These are phyloP conservation scores for Varecia variegata DNA, from an alignment of 2,797 vertebrate genomes.

Conservation along the genomic window DNA sequence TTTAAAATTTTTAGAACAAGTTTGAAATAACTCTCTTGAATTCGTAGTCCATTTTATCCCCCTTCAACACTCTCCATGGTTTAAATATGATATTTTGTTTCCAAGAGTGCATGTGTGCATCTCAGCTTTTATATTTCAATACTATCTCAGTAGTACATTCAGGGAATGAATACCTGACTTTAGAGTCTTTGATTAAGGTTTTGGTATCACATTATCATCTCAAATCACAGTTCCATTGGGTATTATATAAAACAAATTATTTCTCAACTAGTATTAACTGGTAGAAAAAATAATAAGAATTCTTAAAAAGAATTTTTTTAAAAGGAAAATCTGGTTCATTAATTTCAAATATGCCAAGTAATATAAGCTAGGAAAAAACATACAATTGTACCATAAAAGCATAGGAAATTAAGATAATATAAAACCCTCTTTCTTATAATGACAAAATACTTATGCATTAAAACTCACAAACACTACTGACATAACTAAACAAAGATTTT, in stretches of 20 bases:
- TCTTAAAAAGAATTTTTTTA: background rate
- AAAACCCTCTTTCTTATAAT: background rate
- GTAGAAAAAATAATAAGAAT: background rate
- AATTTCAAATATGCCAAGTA: background rate
- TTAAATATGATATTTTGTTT: background rate
- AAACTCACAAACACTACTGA: background rate
- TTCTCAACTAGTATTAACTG: background rate
- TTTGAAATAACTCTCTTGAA: conserved; percentile 4
- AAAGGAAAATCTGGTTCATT: background rate
- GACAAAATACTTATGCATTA: background rate
- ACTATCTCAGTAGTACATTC: background rate
- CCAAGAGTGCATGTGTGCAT: rapidly evolving
- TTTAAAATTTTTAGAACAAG: background rate
- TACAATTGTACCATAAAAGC: background rate
- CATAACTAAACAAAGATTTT: background rate
- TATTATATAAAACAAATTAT: background rate
- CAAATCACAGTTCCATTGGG: background rate
- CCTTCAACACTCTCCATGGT: background rate
- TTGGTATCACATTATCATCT: background rate
- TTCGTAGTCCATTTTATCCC: background rate
- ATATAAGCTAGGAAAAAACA: background rate
- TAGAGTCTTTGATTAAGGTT: background rate
- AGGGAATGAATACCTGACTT: background rate
- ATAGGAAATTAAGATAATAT: background rate
- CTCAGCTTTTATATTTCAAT: background rate